Percentiles rank a stretch among this genome's conserved stretches.
Evolutionary conservation across 1,140 invertebrate species (phyloP).

Genomic region (Drosophila varians): DNA sequence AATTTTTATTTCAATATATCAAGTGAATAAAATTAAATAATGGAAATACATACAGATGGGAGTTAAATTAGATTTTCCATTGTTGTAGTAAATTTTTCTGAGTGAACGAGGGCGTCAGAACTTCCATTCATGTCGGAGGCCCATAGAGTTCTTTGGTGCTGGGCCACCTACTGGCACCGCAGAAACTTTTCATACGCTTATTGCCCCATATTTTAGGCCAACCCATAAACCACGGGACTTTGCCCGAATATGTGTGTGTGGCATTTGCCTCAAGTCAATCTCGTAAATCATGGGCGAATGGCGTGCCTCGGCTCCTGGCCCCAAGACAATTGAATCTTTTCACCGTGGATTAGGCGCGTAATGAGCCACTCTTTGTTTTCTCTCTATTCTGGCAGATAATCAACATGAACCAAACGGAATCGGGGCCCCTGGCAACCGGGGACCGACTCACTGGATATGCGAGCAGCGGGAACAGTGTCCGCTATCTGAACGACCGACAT

Average conservation of each 20-base stretch:
- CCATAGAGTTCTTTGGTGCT: slow-evolving; percentile 35
- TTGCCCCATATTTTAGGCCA: slow-evolving; percentile 26
- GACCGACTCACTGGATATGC: slow-evolving; percentile 22
- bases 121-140: slow-evolving; percentile 40
- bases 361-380: slow-evolving; percentile 12
- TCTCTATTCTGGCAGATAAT: slow-evolving; percentile 48
- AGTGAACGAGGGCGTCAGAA: slow-evolving; percentile 20
- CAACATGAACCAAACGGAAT: slow-evolving; percentile 65
- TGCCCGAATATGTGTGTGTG: slow-evolving; percentile 10
- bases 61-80: too few relatives aligned
- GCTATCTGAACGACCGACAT: slow-evolving; percentile 38
- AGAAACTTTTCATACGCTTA: slow-evolving; percentile 35
- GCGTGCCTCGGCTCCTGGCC: slow-evolving; percentile 1
- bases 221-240: slow-evolving; percentile 5
- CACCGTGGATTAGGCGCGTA: slow-evolving; percentile 5
- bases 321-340: slow-evolving; percentile 19
- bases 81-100: neutral
- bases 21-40: neutral
- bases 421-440: slow-evolving; percentile 13
- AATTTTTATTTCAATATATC: too few relatives aligned
- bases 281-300: slow-evolving; percentile 49
- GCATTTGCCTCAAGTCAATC: slow-evolving; percentile 37
- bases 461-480: slow-evolving; percentile 27
- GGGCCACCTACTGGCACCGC: slow-evolving; percentile 54
- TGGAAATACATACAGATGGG: too few relatives aligned